Evolutionary conservation across 2,888 invertebrate genomes (phyloP).

Genomic region (Iphiclides podalirius): DNA sequence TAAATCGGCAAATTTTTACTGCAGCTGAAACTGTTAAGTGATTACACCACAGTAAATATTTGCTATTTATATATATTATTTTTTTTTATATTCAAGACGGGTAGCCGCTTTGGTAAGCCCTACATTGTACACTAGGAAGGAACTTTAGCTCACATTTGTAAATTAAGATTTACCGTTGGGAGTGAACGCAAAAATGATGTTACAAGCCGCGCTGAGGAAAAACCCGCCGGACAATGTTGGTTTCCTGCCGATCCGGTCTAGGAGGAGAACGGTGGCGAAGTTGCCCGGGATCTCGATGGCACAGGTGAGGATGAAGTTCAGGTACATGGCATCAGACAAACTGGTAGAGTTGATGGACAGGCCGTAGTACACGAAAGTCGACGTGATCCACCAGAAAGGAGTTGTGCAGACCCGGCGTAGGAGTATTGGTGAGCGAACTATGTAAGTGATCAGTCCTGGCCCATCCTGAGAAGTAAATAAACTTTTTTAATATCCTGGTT

Average conservation of each 20-base stretch:
- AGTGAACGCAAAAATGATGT: conserved; percentile 65
- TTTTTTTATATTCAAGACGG: too few species aligned
- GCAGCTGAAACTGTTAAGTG: too few species aligned
- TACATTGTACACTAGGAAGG: too few species aligned
- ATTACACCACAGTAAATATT: too few species aligned
- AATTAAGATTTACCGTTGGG: conserved; percentile 79
- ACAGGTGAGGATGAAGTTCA: conserved; percentile 84
- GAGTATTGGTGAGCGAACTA: conserved; percentile 71
- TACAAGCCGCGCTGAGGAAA: conserved; percentile 78
- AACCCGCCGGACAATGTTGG: conserved; percentile 79
- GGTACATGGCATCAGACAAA: conserved; percentile 85
- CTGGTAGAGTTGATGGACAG: conserved; percentile 87
- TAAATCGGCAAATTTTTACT: too few species aligned
- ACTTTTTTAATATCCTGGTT: too few species aligned
- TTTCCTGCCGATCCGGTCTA: conserved; percentile 83
- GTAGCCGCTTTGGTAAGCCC: too few species aligned
- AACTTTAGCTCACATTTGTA: too few species aligned
- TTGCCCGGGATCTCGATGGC: conserved; percentile 87
- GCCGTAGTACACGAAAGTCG: conserved; percentile 89
- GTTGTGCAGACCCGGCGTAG: conserved; percentile 81
- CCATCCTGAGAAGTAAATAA: conserved; percentile 17
- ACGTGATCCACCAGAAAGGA: conserved; percentile 88
- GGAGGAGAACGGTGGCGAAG: conserved; percentile 78
- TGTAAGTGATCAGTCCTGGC: conserved; percentile 45
- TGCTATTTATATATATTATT: too few species aligned